Evolutionary conservation across 2,797 vertebrate genomes (phyloP), one percentile per base, ranked within the genome.

Genomic region (Clarias laeviceps): DNA sequence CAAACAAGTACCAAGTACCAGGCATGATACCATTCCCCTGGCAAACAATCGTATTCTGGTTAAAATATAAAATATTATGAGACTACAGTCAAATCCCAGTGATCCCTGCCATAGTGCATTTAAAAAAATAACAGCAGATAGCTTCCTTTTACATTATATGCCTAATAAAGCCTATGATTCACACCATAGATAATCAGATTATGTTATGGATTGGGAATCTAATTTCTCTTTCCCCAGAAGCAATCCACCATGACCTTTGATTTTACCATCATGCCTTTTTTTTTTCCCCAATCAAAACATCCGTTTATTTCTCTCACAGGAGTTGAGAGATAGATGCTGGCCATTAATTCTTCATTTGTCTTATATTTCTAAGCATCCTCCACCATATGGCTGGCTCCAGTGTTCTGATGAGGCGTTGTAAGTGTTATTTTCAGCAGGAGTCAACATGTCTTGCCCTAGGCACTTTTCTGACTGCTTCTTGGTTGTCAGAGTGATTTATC

Each of bases 401-500:
- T 79, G 84, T 68, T 84, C 74, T 83, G 61, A 84, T 82, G 74
- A 82, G 84, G 80, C 74, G 17, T 77, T 81, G 81, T 77, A 84
- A 87, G 86, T 82, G 79, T 84, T 88, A 73, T 84, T 64, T 85
- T 88, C 80, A 87, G 85, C 81, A 66, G 87, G 78, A 90, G 89
- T 87, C 84, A 87, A 86, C 80, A 87, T 87, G 89, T 80, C 80
- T 65, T 83, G 76, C 86, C 84, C 73, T 73, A 40, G 57, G 84
- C 80, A 32, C 70, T 37, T 84, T 70, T 70, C 76, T 76, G 83
- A 76, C 85, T 88, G 83, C 80, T 80, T 83, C 68, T 77, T 73
- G 87, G 80, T 68, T 88, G 88, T 89, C 88, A 89, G n/a, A 69
- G 80, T 88, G 85, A 88, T 89, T 87, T 82, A 87, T 87, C 78